Evolutionary conservation across 2,888 invertebrate species (phyloP).

Genomic region (Lomographa bimaculata): DNA sequence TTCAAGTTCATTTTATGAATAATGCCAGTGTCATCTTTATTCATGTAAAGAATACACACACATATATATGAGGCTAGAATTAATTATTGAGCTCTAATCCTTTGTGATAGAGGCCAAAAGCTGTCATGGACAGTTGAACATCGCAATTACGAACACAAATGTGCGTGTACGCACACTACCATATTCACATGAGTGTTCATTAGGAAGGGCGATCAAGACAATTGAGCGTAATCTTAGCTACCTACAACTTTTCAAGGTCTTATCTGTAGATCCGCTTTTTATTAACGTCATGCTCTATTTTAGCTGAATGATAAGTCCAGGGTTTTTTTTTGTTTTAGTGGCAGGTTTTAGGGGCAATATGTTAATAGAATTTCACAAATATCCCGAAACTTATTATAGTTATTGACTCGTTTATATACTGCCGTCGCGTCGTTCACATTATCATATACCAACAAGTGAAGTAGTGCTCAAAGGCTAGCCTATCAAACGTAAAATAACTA

Average conservation of each 20-base stretch:
- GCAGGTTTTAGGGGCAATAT: no score
- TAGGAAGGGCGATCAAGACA: slow-evolving; percentile 49
- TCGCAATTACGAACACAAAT: no score
- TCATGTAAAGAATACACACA: slow-evolving; percentile 26
- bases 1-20: slow-evolving; percentile 45
- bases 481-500: no score
- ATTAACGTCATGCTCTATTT: slow-evolving; percentile 61
- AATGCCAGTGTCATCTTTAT: slow-evolving; percentile 45
- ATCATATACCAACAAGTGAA: no score
- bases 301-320: slow-evolving; percentile 40
- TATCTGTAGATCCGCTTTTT: slow-evolving; percentile 56
- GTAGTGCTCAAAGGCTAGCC: no score
- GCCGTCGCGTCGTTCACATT: no score
- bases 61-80: background rate
- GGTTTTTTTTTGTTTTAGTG: no score
- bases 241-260: slow-evolving; percentile 61
- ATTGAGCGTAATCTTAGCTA: slow-evolving; percentile 39
- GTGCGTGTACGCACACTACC: slow-evolving; percentile 28
- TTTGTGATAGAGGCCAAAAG: slow-evolving; percentile 17
- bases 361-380: no score
- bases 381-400: no score
- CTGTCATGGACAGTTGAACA: slow-evolving; percentile 3
- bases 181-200: slow-evolving; percentile 39
- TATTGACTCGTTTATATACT: no score
- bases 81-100: slow-evolving; percentile 17